Evolutionary conservation across 2,113 vertebrate genomes (phyloP).

Genomic region (Pampusana beccarii): DNA sequence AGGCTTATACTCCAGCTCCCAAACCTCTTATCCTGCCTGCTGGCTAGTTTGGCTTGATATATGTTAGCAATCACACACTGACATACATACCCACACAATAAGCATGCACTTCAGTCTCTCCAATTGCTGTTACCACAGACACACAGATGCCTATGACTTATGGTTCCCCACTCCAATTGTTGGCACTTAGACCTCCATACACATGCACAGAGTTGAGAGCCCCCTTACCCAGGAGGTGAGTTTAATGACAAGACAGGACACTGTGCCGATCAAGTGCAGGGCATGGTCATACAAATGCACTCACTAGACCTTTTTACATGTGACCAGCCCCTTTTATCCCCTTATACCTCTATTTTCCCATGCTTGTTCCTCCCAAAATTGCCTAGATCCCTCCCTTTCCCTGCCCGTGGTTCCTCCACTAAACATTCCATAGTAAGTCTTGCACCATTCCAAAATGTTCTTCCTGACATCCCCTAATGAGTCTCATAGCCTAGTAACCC

Average conservation of each 20-base stretch:
- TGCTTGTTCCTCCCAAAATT: background rate
- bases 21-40: background rate
- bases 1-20: background rate
- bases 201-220: background rate
- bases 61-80: rapidly evolving
- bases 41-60: background rate
- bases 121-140: background rate
- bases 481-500: too few species aligned
- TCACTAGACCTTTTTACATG: background rate
- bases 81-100: too few species aligned
- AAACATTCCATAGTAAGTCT: too few species aligned
- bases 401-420: too few species aligned
- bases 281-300: background rate
- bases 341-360: background rate
- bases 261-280: background rate
- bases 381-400: too few species aligned
- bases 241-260: background rate
- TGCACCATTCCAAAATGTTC: too few species aligned
- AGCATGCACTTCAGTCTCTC: background rate
- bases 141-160: background rate
- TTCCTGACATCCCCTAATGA: too few species aligned
- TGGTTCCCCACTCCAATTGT: rapidly evolving
- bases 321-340: background rate
- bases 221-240: background rate
- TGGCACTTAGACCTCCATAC: background rate